Evolutionary conservation across 1,140 invertebrate genomes (phyloP).

Genomic region (Melipona quadrifasciata): DNA sequence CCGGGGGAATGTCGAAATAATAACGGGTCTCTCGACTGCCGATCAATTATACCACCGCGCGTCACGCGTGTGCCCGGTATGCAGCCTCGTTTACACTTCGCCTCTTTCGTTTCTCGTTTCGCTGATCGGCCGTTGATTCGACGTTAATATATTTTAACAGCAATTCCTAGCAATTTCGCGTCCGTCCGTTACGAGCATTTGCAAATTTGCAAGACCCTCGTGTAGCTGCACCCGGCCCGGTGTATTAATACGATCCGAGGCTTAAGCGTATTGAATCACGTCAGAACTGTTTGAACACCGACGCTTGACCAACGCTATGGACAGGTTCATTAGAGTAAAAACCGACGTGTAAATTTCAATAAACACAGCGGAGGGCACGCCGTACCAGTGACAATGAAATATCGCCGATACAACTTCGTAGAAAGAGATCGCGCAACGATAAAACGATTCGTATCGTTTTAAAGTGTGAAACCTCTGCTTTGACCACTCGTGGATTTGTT

Average conservation of each 20-base stretch:
- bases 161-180: background rate
- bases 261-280: background rate
- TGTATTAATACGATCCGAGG: background rate
- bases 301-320: background rate
- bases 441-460: no score
- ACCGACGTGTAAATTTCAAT: background rate
- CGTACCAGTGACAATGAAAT: no score
- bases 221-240: background rate
- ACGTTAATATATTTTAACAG: background rate
- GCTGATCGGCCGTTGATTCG: background rate
- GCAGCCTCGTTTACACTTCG: background rate
- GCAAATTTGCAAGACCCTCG: conserved; percentile 1
- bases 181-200: background rate
- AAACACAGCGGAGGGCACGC: no score
- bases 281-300: background rate
- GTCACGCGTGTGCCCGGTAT: background rate
- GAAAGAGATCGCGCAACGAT: no score
- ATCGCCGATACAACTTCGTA: no score
- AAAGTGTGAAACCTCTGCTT: no score
- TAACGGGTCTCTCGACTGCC: background rate
- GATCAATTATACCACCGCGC: background rate
- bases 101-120: background rate
- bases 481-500: no score
- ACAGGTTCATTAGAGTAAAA: background rate
- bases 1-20: conserved; percentile 30